Base-by-base conservation (phyloP, 2,113 vertebrate species). In the Eleginops maclovinus region DNA sequence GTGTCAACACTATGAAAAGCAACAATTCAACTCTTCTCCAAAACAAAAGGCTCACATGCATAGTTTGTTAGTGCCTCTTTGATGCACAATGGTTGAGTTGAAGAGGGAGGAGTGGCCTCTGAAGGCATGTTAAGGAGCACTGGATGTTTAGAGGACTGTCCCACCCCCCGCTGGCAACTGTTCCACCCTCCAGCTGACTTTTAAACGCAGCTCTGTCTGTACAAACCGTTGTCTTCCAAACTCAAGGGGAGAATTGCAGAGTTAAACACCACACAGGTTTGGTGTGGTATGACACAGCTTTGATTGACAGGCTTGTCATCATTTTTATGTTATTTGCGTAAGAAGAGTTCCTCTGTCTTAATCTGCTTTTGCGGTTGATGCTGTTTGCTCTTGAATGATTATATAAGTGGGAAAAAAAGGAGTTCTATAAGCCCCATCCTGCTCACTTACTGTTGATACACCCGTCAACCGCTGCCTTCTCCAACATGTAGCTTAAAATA, bases 181-280 rank as follows among this genome's bases (percentile, higher is more conserved):
- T 36, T 31, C 56, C 56, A 4, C 56, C 31, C 31, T 31, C 66
- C 22, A n/a, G 49, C 77, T 81, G 80, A 83, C 67, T 80, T 89
- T 89, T 83, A 77, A 73, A 85, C 55, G 81, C 47, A 0, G 54
- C 28, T 54, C 64, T 66, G 22, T 70, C 51, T 63, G 64, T 74
- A 41, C 47, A 14, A 64, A 50, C 63, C 47, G 41, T 64, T 62
- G 64, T 69, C 58, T 44, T 75, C 46, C 21, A n/a, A 9, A 62
- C 60, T 62, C 61, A 55, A 71, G 28, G 17, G 44, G 44, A 26
- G 28, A 36, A 36, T 36, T 36, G 31, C 8, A 36, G 7, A 36
- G 8, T 36, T 7, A 36, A 36, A 36, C 7, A 5, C 31, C 1
- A 9, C 31, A 36, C 26, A 55, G 13, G 13, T 13, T 21, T 41